Evolutionary conservation across 2,888 invertebrate genomes (phyloP), one percentile per base, ranked within the genome.

Genomic region (Neoaliturus tenellus): DNA sequence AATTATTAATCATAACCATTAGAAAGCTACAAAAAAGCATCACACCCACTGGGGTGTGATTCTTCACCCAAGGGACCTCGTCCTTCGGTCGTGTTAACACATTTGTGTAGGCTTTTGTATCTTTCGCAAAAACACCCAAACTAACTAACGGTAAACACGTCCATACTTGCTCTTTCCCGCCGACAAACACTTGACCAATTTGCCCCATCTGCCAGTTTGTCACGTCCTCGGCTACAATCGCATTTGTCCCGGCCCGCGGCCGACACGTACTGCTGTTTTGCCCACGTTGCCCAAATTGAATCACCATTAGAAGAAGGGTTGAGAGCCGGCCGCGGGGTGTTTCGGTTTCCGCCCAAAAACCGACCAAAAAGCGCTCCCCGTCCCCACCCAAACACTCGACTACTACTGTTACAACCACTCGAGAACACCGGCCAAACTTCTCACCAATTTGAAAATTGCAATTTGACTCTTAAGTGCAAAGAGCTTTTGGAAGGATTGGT

Each of bases 231-330:
- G 51, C 51, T 23, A 51, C 62, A 62, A 62, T 62, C 62, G 14
- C 28, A 31, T 62, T 51, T 51, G 51, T 51, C 51, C 20, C 14
- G 0, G 20, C 12, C 33, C 6, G 33, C n/a, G 67, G 28, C 67
- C 14, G 67, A 20, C 35, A 35, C 69, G 69, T 39, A 39, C n/a
- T n/a, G 8, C 1, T 58, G 58, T 58, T 69, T 51, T 69, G 69
- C 14, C 69, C 69, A 69, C 39, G 69, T 69, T 69, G 39, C 20
- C 35, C 28, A 69, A 69, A 69, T 69, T 20, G 69, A 69, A 69
- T 69, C 69, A 69, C 69, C 69, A 69, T 69, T 69, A 69, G 39
- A 8, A 17, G 39, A 69, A 35, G 39, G 69, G 69, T 33, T 69
- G 39, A 69, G 69, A 39, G 35, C 69, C 4, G 20, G 2, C 1